Percentiles rank a stretch among this genome's conserved stretches.
Evolutionary conservation across 2,113 vertebrate species (phyloP).

Genomic region (Procavia capensis): DNA sequence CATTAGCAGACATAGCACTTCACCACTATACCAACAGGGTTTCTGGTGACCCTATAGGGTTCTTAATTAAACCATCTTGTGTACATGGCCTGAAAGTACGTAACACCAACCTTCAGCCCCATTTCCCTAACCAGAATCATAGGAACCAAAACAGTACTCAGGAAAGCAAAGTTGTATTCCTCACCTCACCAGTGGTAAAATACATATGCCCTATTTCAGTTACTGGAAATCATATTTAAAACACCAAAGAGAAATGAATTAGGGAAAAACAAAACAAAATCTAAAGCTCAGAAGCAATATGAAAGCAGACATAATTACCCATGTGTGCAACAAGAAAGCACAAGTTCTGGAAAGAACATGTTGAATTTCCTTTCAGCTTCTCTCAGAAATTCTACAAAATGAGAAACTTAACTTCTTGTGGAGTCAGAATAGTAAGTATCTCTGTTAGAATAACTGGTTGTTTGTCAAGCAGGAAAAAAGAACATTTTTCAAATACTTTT

Average conservation of each 20-base stretch:
- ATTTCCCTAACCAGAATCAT: constrained; percentile 56
- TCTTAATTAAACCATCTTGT: constrained; percentile 52
- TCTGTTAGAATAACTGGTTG: constrained; percentile 23
- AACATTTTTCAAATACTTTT: neutral
- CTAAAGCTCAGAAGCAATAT: constrained; percentile 53
- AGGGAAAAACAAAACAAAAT: constrained; percentile 51
- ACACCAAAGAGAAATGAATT: constrained; percentile 68
- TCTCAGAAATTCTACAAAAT: constrained; percentile 43
- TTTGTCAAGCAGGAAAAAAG: constrained; percentile 5
- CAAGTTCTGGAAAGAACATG: constrained; percentile 33
- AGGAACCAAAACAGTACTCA: constrained; percentile 56
- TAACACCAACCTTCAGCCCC: constrained; percentile 37
- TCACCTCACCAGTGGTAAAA: constrained; percentile 31
- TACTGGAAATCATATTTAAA: constrained; percentile 63
- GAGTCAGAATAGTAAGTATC: constrained; percentile 9
- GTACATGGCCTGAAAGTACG: constrained; percentile 5
- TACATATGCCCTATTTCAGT: constrained; percentile 52
- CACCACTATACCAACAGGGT: too few species aligned
- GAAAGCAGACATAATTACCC: constrained; percentile 41
- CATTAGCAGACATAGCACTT: too few species aligned
- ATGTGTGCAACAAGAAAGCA: neutral
- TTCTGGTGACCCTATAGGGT: too few species aligned
- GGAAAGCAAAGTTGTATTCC: constrained; percentile 42
- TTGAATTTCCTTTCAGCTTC: constrained; percentile 21
- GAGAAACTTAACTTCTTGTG: constrained; percentile 31